A percentile compares a stretch with the other conserved stretches of the same genome.
Conservation (phyloP, 1,140 invertebrate species). For the Ephestia elutella region DNA sequence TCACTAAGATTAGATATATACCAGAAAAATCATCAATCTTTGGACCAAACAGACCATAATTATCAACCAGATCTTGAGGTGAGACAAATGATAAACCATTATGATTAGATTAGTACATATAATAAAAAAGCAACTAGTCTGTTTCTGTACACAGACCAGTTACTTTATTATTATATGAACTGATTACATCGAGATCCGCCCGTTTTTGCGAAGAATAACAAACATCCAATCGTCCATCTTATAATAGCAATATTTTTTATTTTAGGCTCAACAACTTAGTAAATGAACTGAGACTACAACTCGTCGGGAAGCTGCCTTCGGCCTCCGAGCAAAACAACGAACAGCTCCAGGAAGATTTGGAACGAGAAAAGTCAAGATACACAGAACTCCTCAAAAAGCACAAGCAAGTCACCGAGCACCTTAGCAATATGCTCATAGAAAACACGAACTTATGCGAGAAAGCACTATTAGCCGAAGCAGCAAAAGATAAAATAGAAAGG, state of each 20-base stretch:
- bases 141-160: too few relatives aligned
- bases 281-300: conserved; percentile 78
- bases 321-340: conserved; percentile 53
- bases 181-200: too few relatives aligned
- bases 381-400: conserved; percentile 75
- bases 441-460: conserved; percentile 77
- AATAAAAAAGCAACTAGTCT: too few relatives aligned
- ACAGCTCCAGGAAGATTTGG: conserved; percentile 71
- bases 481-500: conserved; percentile 78
- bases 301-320: conserved; percentile 68
- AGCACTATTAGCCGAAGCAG: conserved; percentile 77
- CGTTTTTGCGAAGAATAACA: too few relatives aligned
- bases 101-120: too few relatives aligned
- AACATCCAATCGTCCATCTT: too few relatives aligned
- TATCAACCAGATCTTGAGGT: too few relatives aligned
- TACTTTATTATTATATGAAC: too few relatives aligned
- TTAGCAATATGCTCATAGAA: conserved; percentile 76
- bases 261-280: conserved; percentile 78
- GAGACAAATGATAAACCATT: too few relatives aligned
- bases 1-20: too few relatives aligned
- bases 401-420: conserved; percentile 75
- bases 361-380: conserved; percentile 68
- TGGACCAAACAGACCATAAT: too few relatives aligned
- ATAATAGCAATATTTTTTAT: neutral
- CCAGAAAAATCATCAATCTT: too few relatives aligned